phyloP scores from a whole-genome alignment of 2,888 invertebrate species.

The Thalpophila matura region DNA sequence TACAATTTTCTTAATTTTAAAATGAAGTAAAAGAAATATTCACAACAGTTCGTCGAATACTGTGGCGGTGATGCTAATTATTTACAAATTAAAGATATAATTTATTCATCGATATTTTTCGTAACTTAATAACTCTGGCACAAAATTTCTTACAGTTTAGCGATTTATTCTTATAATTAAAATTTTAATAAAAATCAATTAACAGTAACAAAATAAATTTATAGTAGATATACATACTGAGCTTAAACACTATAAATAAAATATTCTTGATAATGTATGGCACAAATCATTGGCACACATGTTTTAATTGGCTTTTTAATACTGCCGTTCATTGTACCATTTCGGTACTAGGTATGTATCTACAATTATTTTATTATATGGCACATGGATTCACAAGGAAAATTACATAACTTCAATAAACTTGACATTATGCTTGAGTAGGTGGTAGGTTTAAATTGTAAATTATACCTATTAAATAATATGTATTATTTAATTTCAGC shows the following conservation, averaged over 20 bases:
- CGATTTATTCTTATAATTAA: too few relatives aligned
- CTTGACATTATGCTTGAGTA: too few relatives aligned
- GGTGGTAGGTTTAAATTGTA: too few relatives aligned
- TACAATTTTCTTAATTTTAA: slow-evolving; percentile 62
- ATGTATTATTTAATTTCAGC: too few relatives aligned
- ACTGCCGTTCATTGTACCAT: not conserved
- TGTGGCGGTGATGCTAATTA: slow-evolving; percentile 72
- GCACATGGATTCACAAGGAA: slow-evolving; percentile 50
- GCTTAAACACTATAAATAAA: slow-evolving; percentile 1
- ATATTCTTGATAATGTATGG: slow-evolving; percentile 54
- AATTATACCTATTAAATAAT: too few relatives aligned
- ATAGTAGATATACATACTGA: not conserved
- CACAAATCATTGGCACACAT: slow-evolving; percentile 66
- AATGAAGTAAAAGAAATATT: slow-evolving; percentile 68
- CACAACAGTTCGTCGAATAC: slow-evolving; percentile 85
- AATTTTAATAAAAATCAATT: too few relatives aligned
- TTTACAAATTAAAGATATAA: slow-evolving; percentile 44
- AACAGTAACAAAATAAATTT: not conserved
- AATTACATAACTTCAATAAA: too few relatives aligned
- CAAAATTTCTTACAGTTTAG: too few relatives aligned
- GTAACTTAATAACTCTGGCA: too few relatives aligned
- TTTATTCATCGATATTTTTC: not conserved
- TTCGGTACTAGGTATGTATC: not conserved
- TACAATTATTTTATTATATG: slow-evolving; percentile 3
- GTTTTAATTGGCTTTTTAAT: slow-evolving; percentile 5